Evolutionary conservation across 2,797 vertebrate species (phyloP).

Genomic region (Chaetophractus vellerosus): DNA sequence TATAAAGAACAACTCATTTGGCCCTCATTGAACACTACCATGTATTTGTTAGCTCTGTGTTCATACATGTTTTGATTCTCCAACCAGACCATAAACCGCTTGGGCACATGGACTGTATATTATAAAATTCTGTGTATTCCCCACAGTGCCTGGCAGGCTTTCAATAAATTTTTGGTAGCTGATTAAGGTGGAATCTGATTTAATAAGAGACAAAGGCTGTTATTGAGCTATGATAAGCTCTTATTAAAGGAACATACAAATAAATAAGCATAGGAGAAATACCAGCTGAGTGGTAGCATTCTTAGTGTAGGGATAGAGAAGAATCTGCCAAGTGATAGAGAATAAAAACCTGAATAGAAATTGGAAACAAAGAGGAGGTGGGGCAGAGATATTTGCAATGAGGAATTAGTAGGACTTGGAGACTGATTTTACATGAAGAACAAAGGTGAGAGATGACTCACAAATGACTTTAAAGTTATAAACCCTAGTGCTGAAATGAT

Average conservation of each 20-base stretch:
- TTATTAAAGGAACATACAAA: constrained; percentile 6
- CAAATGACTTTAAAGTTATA: neutral
- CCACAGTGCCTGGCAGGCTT: neutral
- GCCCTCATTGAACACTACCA: neutral
- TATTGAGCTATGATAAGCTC: neutral
- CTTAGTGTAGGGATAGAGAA: neutral
- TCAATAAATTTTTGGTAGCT: constrained; percentile 48
- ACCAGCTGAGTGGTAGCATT: neutral
- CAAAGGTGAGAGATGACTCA: constrained; percentile 23
- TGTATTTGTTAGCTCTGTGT: neutral
- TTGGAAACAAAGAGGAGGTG: neutral
- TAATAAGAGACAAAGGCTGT: constrained; percentile 53
- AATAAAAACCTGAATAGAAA: neutral
- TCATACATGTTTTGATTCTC: constrained; percentile 27
- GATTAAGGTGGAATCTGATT: constrained; percentile 3
- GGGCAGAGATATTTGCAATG: neutral
- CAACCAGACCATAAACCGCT: neutral
- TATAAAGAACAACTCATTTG: neutral
- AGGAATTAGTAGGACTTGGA: constrained; percentile 26
- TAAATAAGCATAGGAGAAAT: neutral
- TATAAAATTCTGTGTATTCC: neutral
- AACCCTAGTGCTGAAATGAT: neutral
- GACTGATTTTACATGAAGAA: constrained; percentile 25
- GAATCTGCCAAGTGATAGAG: neutral
- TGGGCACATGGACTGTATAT: neutral